Conservation (phyloP, 2,113 vertebrate species). For the Dicentrarchus labrax region DNA sequence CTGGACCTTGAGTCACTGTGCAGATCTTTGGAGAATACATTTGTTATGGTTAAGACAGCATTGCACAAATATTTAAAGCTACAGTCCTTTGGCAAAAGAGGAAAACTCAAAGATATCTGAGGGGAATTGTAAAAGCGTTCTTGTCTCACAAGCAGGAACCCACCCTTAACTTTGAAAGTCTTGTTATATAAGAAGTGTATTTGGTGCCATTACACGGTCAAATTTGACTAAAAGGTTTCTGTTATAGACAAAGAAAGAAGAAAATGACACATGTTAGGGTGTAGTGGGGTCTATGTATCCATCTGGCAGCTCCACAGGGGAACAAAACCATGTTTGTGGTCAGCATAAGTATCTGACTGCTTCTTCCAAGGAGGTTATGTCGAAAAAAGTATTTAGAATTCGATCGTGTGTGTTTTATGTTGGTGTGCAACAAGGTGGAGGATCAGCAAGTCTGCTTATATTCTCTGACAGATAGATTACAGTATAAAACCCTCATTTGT, state of each 20-base stretch:
- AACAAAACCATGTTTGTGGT: constrained; percentile 30
- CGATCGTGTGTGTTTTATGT: too few species aligned
- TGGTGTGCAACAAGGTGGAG: background rate
- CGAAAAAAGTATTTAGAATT: constrained; percentile 23
- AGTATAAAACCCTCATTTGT: background rate
- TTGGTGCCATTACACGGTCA: background rate
- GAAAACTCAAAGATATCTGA: constrained; percentile 39
- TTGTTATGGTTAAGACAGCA: constrained; percentile 65
- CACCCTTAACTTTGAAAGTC: constrained; percentile 39
- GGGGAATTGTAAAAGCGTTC: constrained; percentile 62
- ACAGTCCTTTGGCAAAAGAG: constrained; percentile 42
- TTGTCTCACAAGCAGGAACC: constrained; percentile 36
- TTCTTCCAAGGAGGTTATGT: background rate
- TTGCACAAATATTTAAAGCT: constrained; percentile 70
- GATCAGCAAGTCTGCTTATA: background rate
- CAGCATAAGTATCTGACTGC: constrained; percentile 8
- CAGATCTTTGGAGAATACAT: constrained; percentile 47
- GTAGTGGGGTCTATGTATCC: constrained; percentile 9
- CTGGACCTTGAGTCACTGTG: constrained; percentile 1
- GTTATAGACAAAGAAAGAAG: background rate
- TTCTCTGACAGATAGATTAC: background rate
- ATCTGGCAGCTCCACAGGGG: constrained; percentile 39
- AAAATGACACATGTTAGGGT: constrained; percentile 9
- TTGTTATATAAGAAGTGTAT: background rate
- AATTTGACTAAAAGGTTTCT: constrained; percentile 3